phyloP scores from a whole-genome alignment of 2,797 vertebrate species.

The Percopsis omiscomaycus region DNA sequence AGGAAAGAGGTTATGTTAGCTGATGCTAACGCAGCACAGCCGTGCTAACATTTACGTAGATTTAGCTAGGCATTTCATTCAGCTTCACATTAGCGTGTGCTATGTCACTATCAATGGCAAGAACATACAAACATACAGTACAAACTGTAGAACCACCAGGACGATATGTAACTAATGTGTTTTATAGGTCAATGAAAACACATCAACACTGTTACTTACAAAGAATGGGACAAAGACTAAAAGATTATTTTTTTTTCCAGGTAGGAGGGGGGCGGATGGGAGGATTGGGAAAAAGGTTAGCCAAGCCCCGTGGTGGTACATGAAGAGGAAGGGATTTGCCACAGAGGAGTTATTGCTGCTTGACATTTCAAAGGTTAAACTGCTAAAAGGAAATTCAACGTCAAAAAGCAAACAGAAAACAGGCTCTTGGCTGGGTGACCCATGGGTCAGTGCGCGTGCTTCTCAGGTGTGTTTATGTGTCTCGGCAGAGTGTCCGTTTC shows the following conservation, averaged over 20 bases:
- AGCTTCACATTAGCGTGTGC: conserved; percentile 13
- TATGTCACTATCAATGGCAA: conserved; percentile 17
- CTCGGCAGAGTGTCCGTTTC: conserved; percentile 32
- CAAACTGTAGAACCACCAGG: conserved; percentile 9
- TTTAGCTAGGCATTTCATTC: conserved; percentile 1
- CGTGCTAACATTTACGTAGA: conserved; percentile 22
- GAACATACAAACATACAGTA: background rate
- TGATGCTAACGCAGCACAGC: conserved; percentile 30
- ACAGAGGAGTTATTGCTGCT: conserved; percentile 72
- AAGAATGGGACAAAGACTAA: conserved; percentile 27
- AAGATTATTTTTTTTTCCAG: conserved; percentile 54
- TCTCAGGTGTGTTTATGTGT: conserved; percentile 37
- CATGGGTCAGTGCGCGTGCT: conserved; percentile 48
- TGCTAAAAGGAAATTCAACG: conserved; percentile 80
- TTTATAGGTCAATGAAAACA: conserved; percentile 48
- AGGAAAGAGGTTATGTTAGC: conserved; percentile 43
- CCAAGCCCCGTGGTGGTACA: conserved; percentile 67
- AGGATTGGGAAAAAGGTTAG: conserved; percentile 70
- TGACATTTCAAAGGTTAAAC: conserved; percentile 87
- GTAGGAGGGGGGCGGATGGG: conserved; percentile 5
- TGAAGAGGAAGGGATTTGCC: conserved; percentile 66
- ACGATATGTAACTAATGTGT: conserved; percentile 23
- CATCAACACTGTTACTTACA: conserved; percentile 35
- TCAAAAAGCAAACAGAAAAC: conserved; percentile 74
- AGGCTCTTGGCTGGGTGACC: conserved; percentile 71